Evolutionary conservation across 1,140 invertebrate species (phyloP), one percentile per base, ranked within the genome.

Genomic region (Thalassaphorura encarpata): DNA sequence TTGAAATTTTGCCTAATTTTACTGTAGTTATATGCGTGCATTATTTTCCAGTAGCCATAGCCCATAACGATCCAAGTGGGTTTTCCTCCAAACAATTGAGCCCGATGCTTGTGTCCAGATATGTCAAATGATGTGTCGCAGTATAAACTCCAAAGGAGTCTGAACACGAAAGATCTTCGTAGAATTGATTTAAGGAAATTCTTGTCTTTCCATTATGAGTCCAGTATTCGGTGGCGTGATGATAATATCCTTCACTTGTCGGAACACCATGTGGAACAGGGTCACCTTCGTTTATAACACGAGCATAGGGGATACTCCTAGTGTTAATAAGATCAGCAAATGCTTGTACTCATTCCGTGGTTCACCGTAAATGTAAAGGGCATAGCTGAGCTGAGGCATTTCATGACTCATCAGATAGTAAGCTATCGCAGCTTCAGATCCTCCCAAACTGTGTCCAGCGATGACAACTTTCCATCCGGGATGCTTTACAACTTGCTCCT

Each of bases 141-240:
- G n/a, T n/a, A n/a, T n/a, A n/a, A n/a, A n/a, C n/a, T n/a, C n/a
- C n/a, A n/a, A n/a, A n/a, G n/a, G n/a, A n/a, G n/a, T 43, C 19
- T 43, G 41, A 43, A 43, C 41, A 43, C 13, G 41, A n/a, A 43
- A 21, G 41, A 21, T 43, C 41, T 19, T 43, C 41, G 21, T 43
- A 43, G 13, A 43, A 13, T 43, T 6, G 11, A 43, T 19, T 43
- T 8, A 13, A 43, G 41, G 13, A 6, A 5, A 8, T 8, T 19
- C 11, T 21, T 13, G 6, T 6, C 13, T 11, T 11, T 13, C 41
- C 18, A 43, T 43, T 43, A 6, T 43, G 8, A 19, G 21, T 19
- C 41, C 41, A 43, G 41, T 13, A 19, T 19, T 43, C 41, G 6
- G 11, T 43, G 6, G 13, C 13, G 21, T 43, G 41, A 21, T 43